These are phyloP conservation scores for Empidonax alnorum DNA, from an alignment of 2,113 vertebrate genomes.

Conservation along the genomic window DNA sequence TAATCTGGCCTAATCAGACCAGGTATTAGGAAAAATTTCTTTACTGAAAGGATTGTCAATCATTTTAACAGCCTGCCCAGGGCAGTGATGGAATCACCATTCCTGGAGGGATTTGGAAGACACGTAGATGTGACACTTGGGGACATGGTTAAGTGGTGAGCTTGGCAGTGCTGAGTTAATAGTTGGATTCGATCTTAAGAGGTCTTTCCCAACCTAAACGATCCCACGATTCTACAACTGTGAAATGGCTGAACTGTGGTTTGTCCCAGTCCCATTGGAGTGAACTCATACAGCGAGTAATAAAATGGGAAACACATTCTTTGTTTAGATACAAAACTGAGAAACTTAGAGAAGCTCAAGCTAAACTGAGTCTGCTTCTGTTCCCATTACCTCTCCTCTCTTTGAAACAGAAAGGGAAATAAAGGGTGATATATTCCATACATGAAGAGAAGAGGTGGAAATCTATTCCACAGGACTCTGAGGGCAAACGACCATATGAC, in stretches of 20 bases:
- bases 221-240: background rate
- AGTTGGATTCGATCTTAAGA: background rate
- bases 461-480: background rate
- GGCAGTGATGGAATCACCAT: background rate
- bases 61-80: background rate
- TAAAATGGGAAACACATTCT: background rate
- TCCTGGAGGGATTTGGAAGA: background rate
- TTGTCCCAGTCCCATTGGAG: background rate
- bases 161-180: background rate
- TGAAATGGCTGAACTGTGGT: background rate
- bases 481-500: background rate
- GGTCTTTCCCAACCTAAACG: background rate
- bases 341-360: background rate
- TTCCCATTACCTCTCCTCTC: background rate
- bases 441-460: background rate
- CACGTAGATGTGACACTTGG: background rate
- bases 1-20: background rate
- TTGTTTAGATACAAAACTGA: background rate
- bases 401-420: background rate
- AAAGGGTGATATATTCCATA: background rate
- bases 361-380: background rate
- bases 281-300: background rate
- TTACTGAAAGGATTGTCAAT: background rate
- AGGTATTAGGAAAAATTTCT: background rate
- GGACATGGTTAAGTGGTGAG: background rate